These are phyloP conservation scores for Heliconius hortense DNA, from an alignment of 2,888 invertebrate genomes.

Conservation along the genomic window DNA sequence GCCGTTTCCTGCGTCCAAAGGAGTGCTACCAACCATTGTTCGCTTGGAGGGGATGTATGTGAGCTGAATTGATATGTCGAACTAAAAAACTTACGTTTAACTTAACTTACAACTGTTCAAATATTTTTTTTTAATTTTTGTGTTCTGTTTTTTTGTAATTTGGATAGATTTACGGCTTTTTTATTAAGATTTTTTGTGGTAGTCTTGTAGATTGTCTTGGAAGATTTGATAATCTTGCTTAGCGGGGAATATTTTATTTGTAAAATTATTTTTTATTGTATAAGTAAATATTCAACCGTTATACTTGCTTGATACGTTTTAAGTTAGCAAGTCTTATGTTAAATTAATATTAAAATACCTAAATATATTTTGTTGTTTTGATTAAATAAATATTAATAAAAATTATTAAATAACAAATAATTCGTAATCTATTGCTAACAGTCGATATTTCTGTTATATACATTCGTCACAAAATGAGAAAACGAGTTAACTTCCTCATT, in stretches of 20 bases:
- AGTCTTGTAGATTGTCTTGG: neutral
- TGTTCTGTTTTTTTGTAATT: neutral
- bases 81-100: slow-evolving; percentile 56
- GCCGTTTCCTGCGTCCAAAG: slow-evolving; percentile 77
- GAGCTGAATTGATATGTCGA: slow-evolving; percentile 69
- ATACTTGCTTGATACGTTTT: neutral
- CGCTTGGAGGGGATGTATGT: slow-evolving; percentile 72
- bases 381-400: neutral
- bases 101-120: slow-evolving; percentile 35
- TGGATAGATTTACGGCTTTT: neutral
- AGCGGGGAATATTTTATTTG: too few species aligned
- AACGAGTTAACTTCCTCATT: slow-evolving; percentile 3
- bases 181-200: neutral
- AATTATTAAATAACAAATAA: neutral
- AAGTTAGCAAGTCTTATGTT: neutral
- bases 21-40: slow-evolving; percentile 78
- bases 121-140: slow-evolving; percentile 6
- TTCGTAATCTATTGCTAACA: neutral
- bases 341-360: neutral
- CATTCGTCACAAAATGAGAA: neutral
- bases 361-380: neutral
- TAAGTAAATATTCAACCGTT: neutral
- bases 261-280: neutral
- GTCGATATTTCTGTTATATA: neutral
- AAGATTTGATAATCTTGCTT: neutral